Percentiles rank a stretch among this genome's conserved stretches.
Evolutionary conservation across 2,888 invertebrate genomes (phyloP).

Genomic region (Tholera decimalis): DNA sequence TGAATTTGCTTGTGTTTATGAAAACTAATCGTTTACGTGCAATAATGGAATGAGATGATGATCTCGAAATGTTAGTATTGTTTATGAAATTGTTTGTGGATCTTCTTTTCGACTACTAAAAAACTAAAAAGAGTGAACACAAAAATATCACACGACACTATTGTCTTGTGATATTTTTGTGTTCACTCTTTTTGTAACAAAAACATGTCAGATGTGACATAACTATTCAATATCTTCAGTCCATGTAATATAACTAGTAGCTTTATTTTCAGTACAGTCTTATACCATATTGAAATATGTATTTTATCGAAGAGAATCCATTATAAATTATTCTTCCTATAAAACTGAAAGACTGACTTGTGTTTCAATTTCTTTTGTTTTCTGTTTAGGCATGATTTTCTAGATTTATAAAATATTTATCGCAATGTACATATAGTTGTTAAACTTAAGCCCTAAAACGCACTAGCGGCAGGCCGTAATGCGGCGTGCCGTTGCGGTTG

Average conservation of each 20-base stretch:
- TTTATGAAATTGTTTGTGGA: slow-evolving; percentile 9
- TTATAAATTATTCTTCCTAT: slow-evolving; percentile 67
- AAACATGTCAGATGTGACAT: slow-evolving; percentile 23
- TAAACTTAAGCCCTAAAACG: no score
- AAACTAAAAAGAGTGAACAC: no score
- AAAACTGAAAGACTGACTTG: slow-evolving; percentile 72
- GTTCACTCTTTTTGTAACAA: slow-evolving; percentile 42
- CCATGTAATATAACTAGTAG: background rate
- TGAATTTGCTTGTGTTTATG: slow-evolving; percentile 13
- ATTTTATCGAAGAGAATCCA: slow-evolving; percentile 26
- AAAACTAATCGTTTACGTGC: slow-evolving; percentile 37
- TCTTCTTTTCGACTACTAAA: slow-evolving; percentile 20
- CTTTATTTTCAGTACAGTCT: background rate
- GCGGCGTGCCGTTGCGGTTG: no score
- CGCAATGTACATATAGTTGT: background rate
- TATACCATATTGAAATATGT: slow-evolving; percentile 6
- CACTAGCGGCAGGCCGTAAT: no score
- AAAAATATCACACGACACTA: no score
- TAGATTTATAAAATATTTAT: slow-evolving; percentile 16
- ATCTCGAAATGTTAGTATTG: slow-evolving; percentile 41
- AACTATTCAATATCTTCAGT: background rate
- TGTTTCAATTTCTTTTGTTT: slow-evolving; percentile 60
- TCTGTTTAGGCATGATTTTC: slow-evolving; percentile 32
- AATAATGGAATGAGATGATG: slow-evolving; percentile 48
- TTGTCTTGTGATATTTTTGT: slow-evolving; percentile 54